Conservation (phyloP, 1,140 invertebrate species). For the Apis mellifera region DNA sequence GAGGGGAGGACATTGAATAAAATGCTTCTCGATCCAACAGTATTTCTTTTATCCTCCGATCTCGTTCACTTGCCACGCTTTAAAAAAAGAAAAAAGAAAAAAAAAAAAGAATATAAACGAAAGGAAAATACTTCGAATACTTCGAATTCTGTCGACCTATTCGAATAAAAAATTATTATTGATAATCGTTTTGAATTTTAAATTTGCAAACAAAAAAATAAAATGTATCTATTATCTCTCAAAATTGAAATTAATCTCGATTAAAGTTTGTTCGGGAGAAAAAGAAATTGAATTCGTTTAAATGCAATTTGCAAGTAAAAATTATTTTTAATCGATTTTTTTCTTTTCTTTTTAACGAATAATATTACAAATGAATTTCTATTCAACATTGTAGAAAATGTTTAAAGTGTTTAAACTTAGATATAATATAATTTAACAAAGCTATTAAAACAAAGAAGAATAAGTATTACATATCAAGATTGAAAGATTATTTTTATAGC, state of each 20-base stretch:
- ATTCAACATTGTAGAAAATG: not conserved
- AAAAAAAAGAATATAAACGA: not conserved
- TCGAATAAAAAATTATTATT: not conserved
- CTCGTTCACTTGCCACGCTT: not conserved
- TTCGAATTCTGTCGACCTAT: not conserved
- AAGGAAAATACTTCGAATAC: too few relatives aligned
- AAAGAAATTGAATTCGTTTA: too few relatives aligned
- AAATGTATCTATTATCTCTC: not conserved
- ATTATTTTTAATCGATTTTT: too few relatives aligned
- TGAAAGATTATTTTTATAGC: not conserved
- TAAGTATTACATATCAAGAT: not conserved
- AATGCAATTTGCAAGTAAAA: too few relatives aligned
- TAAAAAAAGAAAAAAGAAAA: not conserved
- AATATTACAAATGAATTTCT: not conserved
- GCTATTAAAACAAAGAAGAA: not conserved
- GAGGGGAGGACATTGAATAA: constrained; percentile 6
- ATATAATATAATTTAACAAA: constrained; percentile 1
- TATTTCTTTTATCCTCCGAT: constrained; percentile 13
- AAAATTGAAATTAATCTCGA: not conserved
- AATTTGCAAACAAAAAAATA: not conserved
- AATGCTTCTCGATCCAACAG: constrained; percentile 7
- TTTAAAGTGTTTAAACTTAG: not conserved
- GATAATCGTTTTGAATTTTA: too few relatives aligned
- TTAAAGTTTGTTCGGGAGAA: too few relatives aligned
- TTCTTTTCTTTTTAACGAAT: not conserved